phyloP scores from a whole-genome alignment of 2,797 vertebrate genomes.

The Amniataba percoides region DNA sequence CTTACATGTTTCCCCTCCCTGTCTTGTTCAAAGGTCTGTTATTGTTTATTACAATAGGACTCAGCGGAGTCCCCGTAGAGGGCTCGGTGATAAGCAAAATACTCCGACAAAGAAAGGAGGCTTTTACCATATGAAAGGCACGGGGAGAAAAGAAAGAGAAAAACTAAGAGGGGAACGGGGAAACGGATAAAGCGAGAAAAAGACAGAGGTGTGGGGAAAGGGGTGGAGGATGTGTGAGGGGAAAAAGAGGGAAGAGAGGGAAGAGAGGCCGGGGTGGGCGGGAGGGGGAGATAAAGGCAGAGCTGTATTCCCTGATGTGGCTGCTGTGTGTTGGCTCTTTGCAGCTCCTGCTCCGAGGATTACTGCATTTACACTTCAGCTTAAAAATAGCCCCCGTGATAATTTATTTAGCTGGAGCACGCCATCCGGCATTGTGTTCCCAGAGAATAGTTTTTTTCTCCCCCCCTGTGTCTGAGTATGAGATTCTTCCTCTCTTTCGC shows the following conservation, averaged over 20 bases:
- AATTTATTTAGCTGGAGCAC: conserved; percentile 86
- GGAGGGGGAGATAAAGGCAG: conserved; percentile 68
- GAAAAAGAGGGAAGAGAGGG: not conserved
- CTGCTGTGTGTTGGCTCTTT: conserved; percentile 75
- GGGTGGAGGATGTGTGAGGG: conserved; percentile 29
- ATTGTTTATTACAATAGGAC: conserved; percentile 76
- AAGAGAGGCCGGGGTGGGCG: conserved; percentile 18
- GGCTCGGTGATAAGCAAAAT: conserved; percentile 72
- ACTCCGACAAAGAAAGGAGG: conserved; percentile 67
- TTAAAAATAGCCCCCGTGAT: conserved; percentile 87
- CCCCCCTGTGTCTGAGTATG: conserved; percentile 21
- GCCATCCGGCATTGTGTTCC: conserved; percentile 79
- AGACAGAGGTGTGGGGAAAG: conserved; percentile 61
- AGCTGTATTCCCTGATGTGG: conserved; percentile 78
- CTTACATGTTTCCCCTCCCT: conserved; percentile 70
- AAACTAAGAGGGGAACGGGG: conserved; percentile 36
- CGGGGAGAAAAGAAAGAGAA: conserved; percentile 42
- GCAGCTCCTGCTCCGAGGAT: conserved; percentile 82
- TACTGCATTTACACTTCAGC: conserved; percentile 87
- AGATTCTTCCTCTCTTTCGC: conserved; percentile 31
- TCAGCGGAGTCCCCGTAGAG: conserved; percentile 65
- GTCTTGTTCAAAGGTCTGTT: conserved; percentile 69
- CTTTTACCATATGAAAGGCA: conserved; percentile 77
- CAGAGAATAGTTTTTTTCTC: conserved; percentile 61
- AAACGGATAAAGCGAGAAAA: conserved; percentile 58